Base-by-base conservation (phyloP, 92 coral and sea anemone genomes). In the Porites lobata region DNA sequence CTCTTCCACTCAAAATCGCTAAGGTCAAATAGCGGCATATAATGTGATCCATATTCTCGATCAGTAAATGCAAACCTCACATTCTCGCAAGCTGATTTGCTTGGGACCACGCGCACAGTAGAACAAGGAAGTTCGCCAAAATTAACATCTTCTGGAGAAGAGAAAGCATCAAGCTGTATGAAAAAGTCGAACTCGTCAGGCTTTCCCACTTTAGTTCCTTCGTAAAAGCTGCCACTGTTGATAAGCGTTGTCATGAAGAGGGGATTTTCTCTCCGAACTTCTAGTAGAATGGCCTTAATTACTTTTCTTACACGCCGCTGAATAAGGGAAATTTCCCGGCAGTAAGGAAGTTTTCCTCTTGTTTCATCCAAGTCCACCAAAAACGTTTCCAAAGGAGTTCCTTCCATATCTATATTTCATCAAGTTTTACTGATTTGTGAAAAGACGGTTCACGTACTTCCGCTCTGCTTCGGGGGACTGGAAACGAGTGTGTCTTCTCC, bases 131-230 rank as follows among this genome's bases (percentile, higher is more conserved):
- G 43, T 32, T 86, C 85, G 2, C 59, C 72, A 12, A 56, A 65
- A 7, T 2, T 0, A 79, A 65, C 22, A 50, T 66, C 93, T 2
- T 20, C 86, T 2, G 90, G 17, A 26, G 17, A 22, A 32, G 90
- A 90, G 52, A 90, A 78, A 57, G 63, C 32, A 12, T 65, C 87
- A 3, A 90, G 59, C 73, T 83, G 78, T 20, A 90, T n/a, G 67
- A 90, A 78, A 70, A 32, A 90, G 66, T 90, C 93, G 14, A 90
- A 90, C 77, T 90, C 93, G 47, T 90, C 86, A 12, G 93, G 93
- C 61, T 90, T 69, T 54, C 82, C 90, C 26, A 79, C 93, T 81
- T 85, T 90, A 4, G 87, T 81, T 7, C 72, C 84, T 77, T 90
- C 93, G 53, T 90, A 90, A 50, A 70, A 84, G 59, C 93, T 90